These are phyloP conservation scores for Rhegmatorhina hoffmannsi DNA, from an alignment of 2,113 vertebrate genomes.

Conservation along the genomic window DNA sequence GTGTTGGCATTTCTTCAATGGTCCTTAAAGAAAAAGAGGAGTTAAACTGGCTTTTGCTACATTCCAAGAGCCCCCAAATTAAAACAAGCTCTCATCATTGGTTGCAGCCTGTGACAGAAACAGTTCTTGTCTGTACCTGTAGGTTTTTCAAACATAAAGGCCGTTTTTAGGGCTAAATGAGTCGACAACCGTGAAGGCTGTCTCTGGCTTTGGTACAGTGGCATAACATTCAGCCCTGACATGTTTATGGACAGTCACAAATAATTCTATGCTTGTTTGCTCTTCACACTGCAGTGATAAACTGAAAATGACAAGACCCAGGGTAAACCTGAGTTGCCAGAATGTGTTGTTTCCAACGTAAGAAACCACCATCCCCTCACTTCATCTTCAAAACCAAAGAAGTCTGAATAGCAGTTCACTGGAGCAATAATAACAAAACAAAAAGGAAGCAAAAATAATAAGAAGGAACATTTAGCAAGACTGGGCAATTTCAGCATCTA, in stretches of 20 bases:
- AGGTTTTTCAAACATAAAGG: not conserved
- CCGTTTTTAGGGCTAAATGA: not conserved
- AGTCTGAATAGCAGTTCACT: not conserved
- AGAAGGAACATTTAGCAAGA: not conserved
- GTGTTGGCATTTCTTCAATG: constrained; percentile 85
- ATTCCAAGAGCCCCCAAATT: not conserved
- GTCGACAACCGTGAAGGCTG: not conserved
- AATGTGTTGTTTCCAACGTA: not conserved
- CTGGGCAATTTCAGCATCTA: not conserved
- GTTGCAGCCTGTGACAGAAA: not conserved
- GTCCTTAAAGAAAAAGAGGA: constrained; percentile 77
- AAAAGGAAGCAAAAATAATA: not conserved
- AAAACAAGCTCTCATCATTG: not conserved
- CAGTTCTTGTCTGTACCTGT: not conserved
- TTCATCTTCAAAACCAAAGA: not conserved
- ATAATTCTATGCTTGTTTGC: not conserved
- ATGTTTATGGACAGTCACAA: not conserved
- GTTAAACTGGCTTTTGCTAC: not conserved
- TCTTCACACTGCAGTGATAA: not conserved
- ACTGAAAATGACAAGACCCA: not conserved
- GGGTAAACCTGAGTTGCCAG: not conserved
- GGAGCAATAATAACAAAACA: not conserved
- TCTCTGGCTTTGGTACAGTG: not conserved
- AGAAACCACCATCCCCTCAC: not conserved
- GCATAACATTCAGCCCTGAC: not conserved